Conservation (phyloP, 2,888 invertebrate genomes). For the Hermodice carunculata region DNA sequence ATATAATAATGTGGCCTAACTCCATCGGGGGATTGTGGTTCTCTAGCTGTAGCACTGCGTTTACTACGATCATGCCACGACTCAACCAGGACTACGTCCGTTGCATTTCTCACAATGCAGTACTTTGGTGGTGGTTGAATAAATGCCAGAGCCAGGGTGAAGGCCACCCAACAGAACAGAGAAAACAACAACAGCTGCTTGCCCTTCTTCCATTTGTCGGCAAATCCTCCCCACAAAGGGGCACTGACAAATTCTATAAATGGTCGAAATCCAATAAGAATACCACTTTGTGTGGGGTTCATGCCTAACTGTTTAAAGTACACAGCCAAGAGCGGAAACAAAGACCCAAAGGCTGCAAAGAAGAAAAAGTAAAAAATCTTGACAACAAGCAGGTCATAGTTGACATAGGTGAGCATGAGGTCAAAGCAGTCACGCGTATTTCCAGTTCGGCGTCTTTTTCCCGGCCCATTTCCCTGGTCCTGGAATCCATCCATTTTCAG, state of each 20-base stretch:
- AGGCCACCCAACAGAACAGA: conserved; percentile 94
- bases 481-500: too few relatives aligned
- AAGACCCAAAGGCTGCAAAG: conserved; percentile 97
- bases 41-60: too few relatives aligned
- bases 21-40: too few relatives aligned
- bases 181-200: conserved; percentile 87
- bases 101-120: conserved; percentile 80
- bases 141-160: conserved; percentile 95
- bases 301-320: conserved; percentile 99
- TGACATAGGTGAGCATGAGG: too few relatives aligned
- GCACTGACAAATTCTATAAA: conserved; percentile 97
- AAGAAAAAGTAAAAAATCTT: conserved; percentile 99
- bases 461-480: too few relatives aligned
- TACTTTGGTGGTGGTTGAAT: conserved; percentile 93
- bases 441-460: too few relatives aligned
- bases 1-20: too few relatives aligned
- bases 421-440: too few relatives aligned
- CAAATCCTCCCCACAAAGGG: conserved; percentile 97
- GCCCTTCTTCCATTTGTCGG: conserved; percentile 79
- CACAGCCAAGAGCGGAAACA: conserved; percentile 98
- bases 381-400: conserved; percentile 85
- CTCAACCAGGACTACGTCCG: conserved; percentile 74
- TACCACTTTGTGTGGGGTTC: conserved; percentile 95
- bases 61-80: too few relatives aligned
- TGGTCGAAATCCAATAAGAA: conserved; percentile 89